Evolutionary conservation across 1,140 invertebrate genomes (phyloP).

Genomic region (Arctopsyche grandis): DNA sequence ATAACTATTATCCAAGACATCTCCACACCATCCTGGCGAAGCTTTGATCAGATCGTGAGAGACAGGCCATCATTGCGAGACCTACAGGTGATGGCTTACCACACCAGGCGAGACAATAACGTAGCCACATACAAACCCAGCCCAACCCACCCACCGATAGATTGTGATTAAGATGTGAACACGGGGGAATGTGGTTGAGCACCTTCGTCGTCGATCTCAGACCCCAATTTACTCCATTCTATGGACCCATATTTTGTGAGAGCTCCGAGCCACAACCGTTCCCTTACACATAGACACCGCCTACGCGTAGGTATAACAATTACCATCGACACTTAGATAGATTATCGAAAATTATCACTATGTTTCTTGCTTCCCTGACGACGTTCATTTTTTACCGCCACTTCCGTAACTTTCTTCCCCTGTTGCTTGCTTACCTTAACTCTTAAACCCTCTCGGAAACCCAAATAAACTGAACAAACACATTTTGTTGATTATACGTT

Average conservation of each 20-base stretch:
- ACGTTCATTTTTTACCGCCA: too few species aligned
- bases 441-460: too few species aligned
- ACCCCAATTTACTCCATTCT: conserved; percentile 12
- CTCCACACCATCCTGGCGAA: background rate
- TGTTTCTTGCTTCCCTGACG: too few species aligned
- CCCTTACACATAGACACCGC: background rate
- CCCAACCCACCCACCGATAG: conserved; percentile 9
- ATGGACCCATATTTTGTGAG: background rate
- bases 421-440: too few species aligned
- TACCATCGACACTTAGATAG: background rate
- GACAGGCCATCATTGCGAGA: too few species aligned
- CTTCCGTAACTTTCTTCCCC: too few species aligned
- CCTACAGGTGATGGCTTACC: background rate
- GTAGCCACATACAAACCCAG: background rate
- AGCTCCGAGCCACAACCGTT: background rate
- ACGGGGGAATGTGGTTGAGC: conserved; percentile 25
- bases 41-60: too few species aligned
- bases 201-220: background rate
- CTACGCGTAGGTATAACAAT: background rate
- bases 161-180: conserved; percentile 37
- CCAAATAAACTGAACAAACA: too few species aligned
- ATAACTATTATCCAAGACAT: conserved; percentile 5
- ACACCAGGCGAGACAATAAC: background rate
- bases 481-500: too few species aligned
- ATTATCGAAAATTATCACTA: too few species aligned